Percentiles rank a stretch among this genome's conserved stretches.
Evolutionary conservation across 2,888 invertebrate genomes (phyloP).

Genomic region (Hoplodrina blanda): DNA sequence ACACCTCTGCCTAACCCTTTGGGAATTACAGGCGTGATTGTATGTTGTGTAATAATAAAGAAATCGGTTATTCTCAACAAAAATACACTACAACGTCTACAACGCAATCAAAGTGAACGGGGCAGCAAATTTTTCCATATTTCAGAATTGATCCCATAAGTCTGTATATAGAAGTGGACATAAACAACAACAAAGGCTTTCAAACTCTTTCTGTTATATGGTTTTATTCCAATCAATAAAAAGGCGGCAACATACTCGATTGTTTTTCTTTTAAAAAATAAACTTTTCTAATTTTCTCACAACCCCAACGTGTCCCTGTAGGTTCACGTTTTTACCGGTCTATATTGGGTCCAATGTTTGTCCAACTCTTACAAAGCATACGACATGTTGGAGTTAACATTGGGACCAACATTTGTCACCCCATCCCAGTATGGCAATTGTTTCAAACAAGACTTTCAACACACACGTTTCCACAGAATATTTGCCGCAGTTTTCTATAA

Average conservation of each 20-base stretch:
- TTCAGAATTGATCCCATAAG: too few species aligned
- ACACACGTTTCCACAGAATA: slow-evolving; percentile 5
- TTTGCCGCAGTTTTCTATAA: slow-evolving; percentile 9
- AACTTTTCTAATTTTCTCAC: slow-evolving; percentile 85
- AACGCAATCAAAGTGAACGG: too few species aligned
- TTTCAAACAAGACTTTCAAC: slow-evolving; percentile 1
- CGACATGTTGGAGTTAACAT: not conserved
- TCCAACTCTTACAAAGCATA: not conserved
- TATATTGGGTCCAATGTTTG: slow-evolving; percentile 28
- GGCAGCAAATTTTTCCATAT: too few species aligned
- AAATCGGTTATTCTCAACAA: too few species aligned
- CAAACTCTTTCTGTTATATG: slow-evolving; percentile 11
- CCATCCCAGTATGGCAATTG: slow-evolving; percentile 1
- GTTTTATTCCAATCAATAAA: slow-evolving; percentile 43
- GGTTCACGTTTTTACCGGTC: slow-evolving; percentile 69
- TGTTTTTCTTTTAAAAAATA: slow-evolving; percentile 76
- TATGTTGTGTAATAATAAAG: too few species aligned
- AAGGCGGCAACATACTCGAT: slow-evolving; percentile 58
- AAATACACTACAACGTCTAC: too few species aligned
- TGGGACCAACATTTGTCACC: slow-evolving; percentile 4
- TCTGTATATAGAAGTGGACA: too few species aligned
- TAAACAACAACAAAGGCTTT: not conserved
- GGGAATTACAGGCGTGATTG: too few species aligned
- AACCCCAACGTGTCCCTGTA: slow-evolving; percentile 59
- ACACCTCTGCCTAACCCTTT: too few species aligned